Evolutionary conservation across 2,797 vertebrate species (phyloP), one percentile per base, ranked within the genome.

Genomic region (Helarctos malayanus): DNA sequence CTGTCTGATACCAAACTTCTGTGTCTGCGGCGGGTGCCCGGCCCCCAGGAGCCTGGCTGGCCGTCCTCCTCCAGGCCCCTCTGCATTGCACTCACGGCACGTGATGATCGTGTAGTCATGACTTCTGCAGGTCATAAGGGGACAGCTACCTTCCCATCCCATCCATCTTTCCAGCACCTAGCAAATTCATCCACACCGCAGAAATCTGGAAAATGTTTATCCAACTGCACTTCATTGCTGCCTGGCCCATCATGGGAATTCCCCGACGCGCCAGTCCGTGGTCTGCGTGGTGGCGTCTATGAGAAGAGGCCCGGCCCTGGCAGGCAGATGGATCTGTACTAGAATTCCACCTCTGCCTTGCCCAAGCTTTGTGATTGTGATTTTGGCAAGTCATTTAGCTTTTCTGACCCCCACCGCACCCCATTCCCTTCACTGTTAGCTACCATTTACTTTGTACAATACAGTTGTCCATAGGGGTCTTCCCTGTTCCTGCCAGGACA

Each of bases 21-120:
- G 13, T 7, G 59, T 11, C 35, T 52, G 47, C 7, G 2, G 15
- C 9, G 27, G 18, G 7, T 0, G 0, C 19, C 47, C 0, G 0
- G 18, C 23, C 7, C 47, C 35, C 8, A 0, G 23, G 18, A 47
- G 25, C 1, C 21, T 12, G 5, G 2, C 47, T 1, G 1, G 13
- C 38, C 54, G n/a, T 69, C 56, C 69, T 54, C 45, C 32, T 4
- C 1, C 19, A 54, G 38, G 15, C 23, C 23, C 21, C 16, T 4
- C 32, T 5, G 12, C 35, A 32, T 0, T 5, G 11, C 23, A 25
- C 38, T 45, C 54, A 35, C 5, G 2, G 0, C 11, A 0, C 15
- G 49, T 18, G 12, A 32, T 0, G 27, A 65, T n/a, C 23, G 18
- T 56, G n/a, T 65, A 9, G 18, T 7, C 19, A 1, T 7, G 59